These are phyloP conservation scores for Heterodera schachtii DNA, from an alignment of 1,140 invertebrate species.

Conservation along the genomic window DNA sequence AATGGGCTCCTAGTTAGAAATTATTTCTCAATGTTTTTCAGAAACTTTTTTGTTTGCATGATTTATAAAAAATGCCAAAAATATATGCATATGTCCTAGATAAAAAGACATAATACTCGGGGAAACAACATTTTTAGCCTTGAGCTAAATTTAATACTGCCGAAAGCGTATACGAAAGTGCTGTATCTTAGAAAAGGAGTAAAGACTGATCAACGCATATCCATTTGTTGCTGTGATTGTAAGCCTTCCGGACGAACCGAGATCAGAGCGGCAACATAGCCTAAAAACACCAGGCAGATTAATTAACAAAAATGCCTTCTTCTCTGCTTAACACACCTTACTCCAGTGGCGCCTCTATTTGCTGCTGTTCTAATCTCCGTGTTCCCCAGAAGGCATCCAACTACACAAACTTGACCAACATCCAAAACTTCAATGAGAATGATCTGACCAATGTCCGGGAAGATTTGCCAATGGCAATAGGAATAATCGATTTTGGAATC, in stretches of 20 bases:
- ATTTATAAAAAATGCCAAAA: too few relatives aligned
- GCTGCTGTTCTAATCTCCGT: background rate
- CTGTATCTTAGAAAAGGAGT: background rate
- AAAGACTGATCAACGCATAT: constrained; percentile 5
- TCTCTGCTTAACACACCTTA: background rate
- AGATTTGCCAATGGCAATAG: constrained; percentile 24
- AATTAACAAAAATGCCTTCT: background rate
- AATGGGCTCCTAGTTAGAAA: too few relatives aligned
- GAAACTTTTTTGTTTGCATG: too few relatives aligned
- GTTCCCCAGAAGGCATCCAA: constrained; percentile 10
- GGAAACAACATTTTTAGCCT: too few relatives aligned
- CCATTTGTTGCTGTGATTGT: too few relatives aligned
- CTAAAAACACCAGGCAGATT: background rate
- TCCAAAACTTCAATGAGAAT: constrained; percentile 20
- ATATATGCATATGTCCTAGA: too few relatives aligned
- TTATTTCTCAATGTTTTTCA: too few relatives aligned
- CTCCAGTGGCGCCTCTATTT: background rate
- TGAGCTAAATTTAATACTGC: background rate
- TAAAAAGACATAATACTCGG: too few relatives aligned
- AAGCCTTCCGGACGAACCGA: too few relatives aligned
- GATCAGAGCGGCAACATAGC: too few relatives aligned
- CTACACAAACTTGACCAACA: constrained; percentile 18
- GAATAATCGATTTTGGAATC: constrained; percentile 12
- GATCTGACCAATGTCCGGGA: background rate
- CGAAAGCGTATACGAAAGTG: background rate